A percentile compares a stretch with the other conserved stretches of the same genome.
phyloP scores from a whole-genome alignment of 2,888 invertebrate species.

The Phlogophora meticulosa region DNA sequence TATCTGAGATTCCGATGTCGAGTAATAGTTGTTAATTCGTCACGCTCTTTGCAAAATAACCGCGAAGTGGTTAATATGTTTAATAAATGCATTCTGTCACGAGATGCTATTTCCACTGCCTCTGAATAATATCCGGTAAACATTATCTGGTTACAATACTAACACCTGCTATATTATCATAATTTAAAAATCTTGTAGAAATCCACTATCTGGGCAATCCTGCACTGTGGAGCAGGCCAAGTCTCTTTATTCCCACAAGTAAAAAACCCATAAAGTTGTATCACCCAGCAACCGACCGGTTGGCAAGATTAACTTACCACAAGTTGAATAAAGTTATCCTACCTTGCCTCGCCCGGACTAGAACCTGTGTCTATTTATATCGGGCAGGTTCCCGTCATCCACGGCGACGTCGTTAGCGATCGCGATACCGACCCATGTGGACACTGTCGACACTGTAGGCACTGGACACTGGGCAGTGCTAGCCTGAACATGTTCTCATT shows the following conservation, averaged over 20 bases:
- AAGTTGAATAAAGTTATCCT: slow-evolving; percentile 26
- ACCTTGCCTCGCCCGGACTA: slow-evolving; percentile 27
- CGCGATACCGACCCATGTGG: slow-evolving; percentile 1
- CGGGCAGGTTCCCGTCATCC: slow-evolving; percentile 54
- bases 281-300: slow-evolving; percentile 39
- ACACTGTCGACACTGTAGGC: no score
- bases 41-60: no score
- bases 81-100: no score
- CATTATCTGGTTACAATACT: no score
- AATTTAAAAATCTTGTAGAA: no score
- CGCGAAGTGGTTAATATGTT: no score
- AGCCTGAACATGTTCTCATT: background rate
- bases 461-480: slow-evolving; percentile 2
- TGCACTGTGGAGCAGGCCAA: background rate
- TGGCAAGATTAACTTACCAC: slow-evolving; percentile 40
- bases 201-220: background rate
- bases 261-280: slow-evolving; percentile 8
- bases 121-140: background rate
- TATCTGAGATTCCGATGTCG: no score
- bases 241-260: background rate
- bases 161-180: no score
- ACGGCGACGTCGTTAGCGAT: slow-evolving; percentile 19
- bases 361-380: slow-evolving; percentile 56
- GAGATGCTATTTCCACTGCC: background rate
- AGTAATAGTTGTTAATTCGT: no score